Percentiles rank a stretch among this genome's conserved stretches.
Evolutionary conservation across 2,797 vertebrate species (phyloP).

Genomic region (Psittacula derbiana): DNA sequence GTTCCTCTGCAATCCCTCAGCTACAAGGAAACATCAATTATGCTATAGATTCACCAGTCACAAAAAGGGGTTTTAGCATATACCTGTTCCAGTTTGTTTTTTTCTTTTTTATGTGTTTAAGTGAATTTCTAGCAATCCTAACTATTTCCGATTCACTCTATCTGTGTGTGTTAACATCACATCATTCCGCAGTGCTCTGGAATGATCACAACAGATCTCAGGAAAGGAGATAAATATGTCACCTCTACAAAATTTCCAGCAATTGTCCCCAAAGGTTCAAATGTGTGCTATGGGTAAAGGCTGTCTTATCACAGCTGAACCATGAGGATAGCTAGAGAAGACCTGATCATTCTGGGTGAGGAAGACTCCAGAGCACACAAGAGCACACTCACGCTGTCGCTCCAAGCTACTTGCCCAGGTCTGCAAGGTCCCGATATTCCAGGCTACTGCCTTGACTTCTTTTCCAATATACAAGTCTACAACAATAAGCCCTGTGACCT

Average conservation of each 20-base stretch:
- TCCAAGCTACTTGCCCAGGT: background rate
- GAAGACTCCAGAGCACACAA: background rate
- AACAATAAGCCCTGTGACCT: background rate
- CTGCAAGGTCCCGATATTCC: background rate
- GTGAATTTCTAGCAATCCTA: background rate
- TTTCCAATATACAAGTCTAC: background rate
- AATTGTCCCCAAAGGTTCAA: background rate
- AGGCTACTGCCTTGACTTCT: background rate
- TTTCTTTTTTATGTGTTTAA: background rate
- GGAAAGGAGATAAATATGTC: background rate
- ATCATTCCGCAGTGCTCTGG: background rate
- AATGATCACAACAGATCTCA: background rate
- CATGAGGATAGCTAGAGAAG: background rate
- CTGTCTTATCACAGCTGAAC: background rate
- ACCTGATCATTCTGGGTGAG: background rate
- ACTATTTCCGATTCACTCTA: background rate
- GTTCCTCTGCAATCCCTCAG: background rate
- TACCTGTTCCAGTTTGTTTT: background rate
- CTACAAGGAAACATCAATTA: background rate
- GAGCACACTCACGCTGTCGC: background rate
- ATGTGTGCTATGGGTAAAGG: background rate
- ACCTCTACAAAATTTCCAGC: background rate
- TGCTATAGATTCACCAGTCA: background rate
- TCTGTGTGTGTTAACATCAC: background rate
- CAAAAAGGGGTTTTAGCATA: slow-evolving; percentile 45